Conservation (phyloP, 2,888 invertebrate genomes). For the Agrochola circellaris region DNA sequence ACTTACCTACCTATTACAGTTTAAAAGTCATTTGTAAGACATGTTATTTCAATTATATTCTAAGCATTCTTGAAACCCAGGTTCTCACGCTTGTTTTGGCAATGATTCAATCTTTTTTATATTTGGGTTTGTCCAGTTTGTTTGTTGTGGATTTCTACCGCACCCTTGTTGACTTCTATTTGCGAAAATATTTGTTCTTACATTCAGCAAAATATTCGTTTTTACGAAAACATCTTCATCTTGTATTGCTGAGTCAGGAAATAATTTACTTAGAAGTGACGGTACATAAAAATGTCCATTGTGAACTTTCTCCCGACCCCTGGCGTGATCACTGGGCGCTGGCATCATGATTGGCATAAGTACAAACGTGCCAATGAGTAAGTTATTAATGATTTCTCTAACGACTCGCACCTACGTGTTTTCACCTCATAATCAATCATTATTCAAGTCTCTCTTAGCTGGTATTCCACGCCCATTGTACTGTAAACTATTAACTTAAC, state of each 20-base stretch:
- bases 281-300: conserved; percentile 58
- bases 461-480: conserved; percentile 55
- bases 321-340: conserved; percentile 60
- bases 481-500: conserved; percentile 19
- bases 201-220: conserved; percentile 46
- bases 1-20: not conserved
- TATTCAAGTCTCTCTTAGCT: conserved; percentile 57
- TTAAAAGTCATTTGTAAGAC: conserved; percentile 39
- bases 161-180: conserved; percentile 32
- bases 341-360: conserved; percentile 74
- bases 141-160: conserved; percentile 32
- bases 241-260: conserved; percentile 65
- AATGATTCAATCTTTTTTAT: conserved; percentile 39
- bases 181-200: conserved; percentile 38
- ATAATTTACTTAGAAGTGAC: conserved; percentile 59
- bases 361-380: conserved; percentile 67
- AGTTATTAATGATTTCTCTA: conserved; percentile 78
- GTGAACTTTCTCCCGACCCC: conserved; percentile 77
- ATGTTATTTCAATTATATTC: conserved; percentile 26
- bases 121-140: conserved; percentile 32
- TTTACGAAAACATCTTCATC: conserved; percentile 40
- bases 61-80: conserved; percentile 6
- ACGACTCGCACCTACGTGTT: conserved; percentile 64
- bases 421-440: conserved; percentile 72
- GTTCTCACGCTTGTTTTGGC: conserved; percentile 46